These are phyloP conservation scores for Boloria selene DNA, from an alignment of 2,888 invertebrate genomes.

Conservation along the genomic window DNA sequence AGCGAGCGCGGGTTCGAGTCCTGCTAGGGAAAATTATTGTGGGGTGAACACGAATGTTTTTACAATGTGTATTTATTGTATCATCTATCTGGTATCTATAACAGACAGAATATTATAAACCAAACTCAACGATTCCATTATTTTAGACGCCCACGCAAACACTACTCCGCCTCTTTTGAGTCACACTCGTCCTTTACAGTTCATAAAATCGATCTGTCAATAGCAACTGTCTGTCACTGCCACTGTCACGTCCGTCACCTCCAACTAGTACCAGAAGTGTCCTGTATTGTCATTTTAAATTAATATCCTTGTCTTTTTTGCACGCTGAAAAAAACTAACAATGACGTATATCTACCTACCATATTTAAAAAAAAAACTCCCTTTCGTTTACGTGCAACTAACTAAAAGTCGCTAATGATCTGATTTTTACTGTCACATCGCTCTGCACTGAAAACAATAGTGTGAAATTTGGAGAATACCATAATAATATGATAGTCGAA, in stretches of 20 bases:
- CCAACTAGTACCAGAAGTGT: slow-evolving; percentile 15
- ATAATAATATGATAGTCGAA: no score
- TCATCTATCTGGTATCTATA: no score
- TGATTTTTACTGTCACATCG: no score
- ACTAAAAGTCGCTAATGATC: no score
- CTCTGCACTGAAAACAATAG: no score
- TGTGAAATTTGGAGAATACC: no score
- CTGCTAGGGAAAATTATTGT: no score
- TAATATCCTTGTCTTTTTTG: slow-evolving; percentile 10
- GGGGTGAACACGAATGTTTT: no score
- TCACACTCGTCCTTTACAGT: neutral
- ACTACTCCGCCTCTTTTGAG: slow-evolving; percentile 9
- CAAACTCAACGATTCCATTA: slow-evolving; percentile 1
- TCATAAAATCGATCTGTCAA: slow-evolving; percentile 1
- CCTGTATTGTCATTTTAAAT: slow-evolving; percentile 13
- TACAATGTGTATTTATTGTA: no score
- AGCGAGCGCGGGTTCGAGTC: no score
- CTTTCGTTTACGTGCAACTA: no score
- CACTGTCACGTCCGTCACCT: slow-evolving; percentile 20
- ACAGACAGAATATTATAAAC: neutral
- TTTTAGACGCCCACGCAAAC: slow-evolving; percentile 14
- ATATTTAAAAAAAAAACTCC: no score
- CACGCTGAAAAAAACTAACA: neutral
- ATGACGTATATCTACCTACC: neutral
- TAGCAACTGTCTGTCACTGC: slow-evolving; percentile 16